Evolutionary conservation across 2,797 vertebrate genomes (phyloP), one percentile per base, ranked within the genome.

Genomic region (Xenopus petersii): DNA sequence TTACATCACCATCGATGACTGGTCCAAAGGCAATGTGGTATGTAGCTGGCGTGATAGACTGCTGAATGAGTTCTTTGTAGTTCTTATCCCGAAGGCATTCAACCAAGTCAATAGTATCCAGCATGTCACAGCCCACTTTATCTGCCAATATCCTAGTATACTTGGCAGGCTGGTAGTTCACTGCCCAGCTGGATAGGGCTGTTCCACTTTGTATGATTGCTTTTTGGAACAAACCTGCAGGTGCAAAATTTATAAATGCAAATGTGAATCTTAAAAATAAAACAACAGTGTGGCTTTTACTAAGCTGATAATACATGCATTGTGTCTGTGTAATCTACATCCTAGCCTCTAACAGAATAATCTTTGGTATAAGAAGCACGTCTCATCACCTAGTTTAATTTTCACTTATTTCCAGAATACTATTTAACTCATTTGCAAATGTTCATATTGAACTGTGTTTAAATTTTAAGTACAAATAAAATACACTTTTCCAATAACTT

Each of bases 151-250:
- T 89, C 2, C 95, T 93, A 0, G 97, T 95, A 85, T 97, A 98
- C 84, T 97, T 97, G 88, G 95, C 95, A n/a, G 97, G 97, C 85
- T 98, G 95, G 85, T 98, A 98, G 90, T 98, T 98, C 77, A 98
- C 96, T 0, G 97, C 97, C 97, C 97, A 98, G 93, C 95, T 98
- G 86, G 96, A 98, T 75, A 98, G 83, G 0, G 97, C 96, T 0
- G 97, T 97, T 74, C 97, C 97, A 17, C 96, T 98, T 91, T 98
- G 96, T 87, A 98, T 98, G 86, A 98, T 97, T 63, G 97, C 96
- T 84, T 98, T 98, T 91, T 98, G 96, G 86, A 98, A 98, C 67
- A 98, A 90, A 87, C 98, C 97, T 98, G 92, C 82, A 83, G 91
- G 77, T 82, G 47, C 66, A 80, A 83, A 87, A 74, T 46, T 75